Evolutionary conservation across 2,888 invertebrate genomes (phyloP), one percentile per base, ranked within the genome.

Genomic region (Scaptomyza caliginosa): DNA sequence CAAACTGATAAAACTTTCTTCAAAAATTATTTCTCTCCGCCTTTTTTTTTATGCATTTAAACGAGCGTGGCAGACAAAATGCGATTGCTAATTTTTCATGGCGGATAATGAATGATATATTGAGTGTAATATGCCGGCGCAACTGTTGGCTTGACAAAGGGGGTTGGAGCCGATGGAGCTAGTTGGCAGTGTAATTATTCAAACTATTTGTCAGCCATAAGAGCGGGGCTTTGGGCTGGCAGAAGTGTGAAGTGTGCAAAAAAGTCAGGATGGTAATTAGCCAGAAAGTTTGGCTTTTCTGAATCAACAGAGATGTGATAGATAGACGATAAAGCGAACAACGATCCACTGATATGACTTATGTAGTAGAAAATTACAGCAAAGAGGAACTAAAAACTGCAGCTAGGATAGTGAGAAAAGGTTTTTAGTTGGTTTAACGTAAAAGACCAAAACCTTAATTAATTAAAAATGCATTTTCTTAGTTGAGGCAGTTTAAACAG

Each of bases 81-180:
- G 83, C 88, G 76, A 85, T 83, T 83, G 82, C 82, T 83, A 87
- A 87, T 85, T 85, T 87, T 76, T 82, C 78, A 81, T 85, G 73
- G 73, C 82, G 78, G 78, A 83, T 83, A 83, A 86, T 87, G 82
- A 86, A 83, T 83, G 82, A 83, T 86, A 85, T 83, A 83, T 83
- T 83, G 80, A 69, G 64, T 70, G 60, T 77, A 80, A 72, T 69
- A 68, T 72, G 75, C 79, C 32, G 46, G 32, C 13, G 32, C 46
- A 46, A 46, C 46, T 46, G 46, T 46, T 52, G 40, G 42, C 62
- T 23, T 23, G n/a, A 13, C 40, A 13, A 23, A 34, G 23, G 19
- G 19, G 1, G 32, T 1, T 13, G 19, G 26, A 50, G 38, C 74
- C 58, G 51, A 49, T 72, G 66, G 66, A 64, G 66, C 66, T 73